Evolutionary conservation across 2,888 invertebrate species (phyloP).

Genomic region (Drosophila lutescens): DNA sequence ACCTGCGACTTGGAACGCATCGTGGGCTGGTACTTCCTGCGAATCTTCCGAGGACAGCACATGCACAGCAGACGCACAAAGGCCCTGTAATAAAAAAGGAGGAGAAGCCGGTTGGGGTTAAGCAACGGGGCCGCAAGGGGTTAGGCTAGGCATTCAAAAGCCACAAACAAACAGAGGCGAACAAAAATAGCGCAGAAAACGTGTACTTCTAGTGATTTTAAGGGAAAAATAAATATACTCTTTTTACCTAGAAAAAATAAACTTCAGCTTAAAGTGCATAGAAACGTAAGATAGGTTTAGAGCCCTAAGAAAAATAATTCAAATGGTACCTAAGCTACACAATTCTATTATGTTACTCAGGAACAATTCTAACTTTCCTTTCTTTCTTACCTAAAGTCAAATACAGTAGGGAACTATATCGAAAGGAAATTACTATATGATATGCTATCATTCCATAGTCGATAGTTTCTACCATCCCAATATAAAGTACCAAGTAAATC

Average conservation of each 20-base stretch:
- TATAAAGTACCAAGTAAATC: too few species aligned
- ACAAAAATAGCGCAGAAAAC: not conserved
- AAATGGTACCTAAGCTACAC: too few species aligned
- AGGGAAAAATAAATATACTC: not conserved
- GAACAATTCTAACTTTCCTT: too few species aligned
- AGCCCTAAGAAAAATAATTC: too few species aligned
- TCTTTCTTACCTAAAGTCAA: too few species aligned
- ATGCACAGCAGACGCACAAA: conserved; percentile 95
- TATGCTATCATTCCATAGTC: too few species aligned
- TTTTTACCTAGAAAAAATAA: not conserved
- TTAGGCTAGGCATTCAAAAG: not conserved
- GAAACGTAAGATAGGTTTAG: too few species aligned
- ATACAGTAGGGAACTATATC: too few species aligned
- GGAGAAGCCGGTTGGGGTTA: conserved; percentile 76
- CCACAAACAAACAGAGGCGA: conserved; percentile 8
- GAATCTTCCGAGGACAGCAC: conserved; percentile 93
- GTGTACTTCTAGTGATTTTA: not conserved
- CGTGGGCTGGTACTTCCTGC: conserved; percentile 92
- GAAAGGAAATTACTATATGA: too few species aligned
- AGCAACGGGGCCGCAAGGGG: not conserved
- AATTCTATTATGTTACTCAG: too few species aligned
- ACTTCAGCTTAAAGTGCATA: too few species aligned
- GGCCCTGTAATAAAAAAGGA: conserved; percentile 88
- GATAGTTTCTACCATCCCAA: too few species aligned
- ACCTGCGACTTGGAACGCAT: conserved; percentile 95